These are phyloP conservation scores for Rallus limicola DNA, from an alignment of 2,113 vertebrate genomes.

Conservation along the genomic window DNA sequence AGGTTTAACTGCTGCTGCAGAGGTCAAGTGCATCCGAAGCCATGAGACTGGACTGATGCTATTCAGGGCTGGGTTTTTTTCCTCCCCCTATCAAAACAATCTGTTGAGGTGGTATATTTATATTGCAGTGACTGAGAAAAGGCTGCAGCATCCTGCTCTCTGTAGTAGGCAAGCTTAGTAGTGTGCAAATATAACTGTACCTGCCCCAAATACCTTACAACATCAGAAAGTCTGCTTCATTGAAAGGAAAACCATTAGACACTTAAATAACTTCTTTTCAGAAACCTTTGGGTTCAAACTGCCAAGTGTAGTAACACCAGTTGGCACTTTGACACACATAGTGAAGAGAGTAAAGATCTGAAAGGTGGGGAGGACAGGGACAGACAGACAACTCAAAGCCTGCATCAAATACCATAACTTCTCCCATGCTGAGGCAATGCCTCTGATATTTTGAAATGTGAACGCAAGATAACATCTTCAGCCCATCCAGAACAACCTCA, in stretches of 20 bases:
- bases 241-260: not conserved
- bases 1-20: not conserved
- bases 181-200: not conserved
- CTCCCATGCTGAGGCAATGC: not conserved
- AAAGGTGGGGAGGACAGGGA: rapidly evolving
- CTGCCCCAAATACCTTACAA: not conserved
- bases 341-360: not conserved
- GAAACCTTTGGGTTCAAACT: not conserved
- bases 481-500: not conserved
- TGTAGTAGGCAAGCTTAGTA: not conserved
- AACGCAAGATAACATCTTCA: conserved; percentile 11
- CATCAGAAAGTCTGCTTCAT: not conserved
- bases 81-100: not conserved
- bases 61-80: not conserved
- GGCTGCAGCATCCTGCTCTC: not conserved
- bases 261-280: not conserved
- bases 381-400: not conserved
- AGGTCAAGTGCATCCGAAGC: not conserved
- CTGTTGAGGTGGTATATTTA: not conserved
- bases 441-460: not conserved
- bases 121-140: not conserved
- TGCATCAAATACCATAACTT: conserved; percentile 8
- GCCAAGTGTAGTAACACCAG: conserved; percentile 20
- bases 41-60: not conserved
- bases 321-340: not conserved